Percentiles rank a stretch among this genome's conserved stretches.
These are phyloP conservation scores for Ascidia mentula DNA, from an alignment of 23 tunicate genomes.

Conservation along the genomic window DNA sequence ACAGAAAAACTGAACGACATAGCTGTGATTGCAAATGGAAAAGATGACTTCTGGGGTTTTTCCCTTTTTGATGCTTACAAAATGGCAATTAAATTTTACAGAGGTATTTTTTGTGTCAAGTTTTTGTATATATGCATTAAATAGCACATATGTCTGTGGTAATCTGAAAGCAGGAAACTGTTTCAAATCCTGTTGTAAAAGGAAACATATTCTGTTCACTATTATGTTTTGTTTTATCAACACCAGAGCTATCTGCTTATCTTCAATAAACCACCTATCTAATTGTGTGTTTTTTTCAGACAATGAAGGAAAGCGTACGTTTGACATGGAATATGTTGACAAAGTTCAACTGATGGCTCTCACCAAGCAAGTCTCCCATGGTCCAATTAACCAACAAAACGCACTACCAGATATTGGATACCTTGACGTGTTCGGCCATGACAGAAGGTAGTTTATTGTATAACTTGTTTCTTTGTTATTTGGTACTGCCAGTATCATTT, in stretches of 20 bases:
- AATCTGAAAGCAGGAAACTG: no score
- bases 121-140: background rate
- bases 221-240: no score
- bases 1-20: constrained; percentile 36
- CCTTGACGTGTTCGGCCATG: constrained; percentile 95
- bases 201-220: no score
- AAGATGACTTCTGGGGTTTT: constrained; percentile 94
- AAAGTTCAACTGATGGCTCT: constrained; percentile 88
- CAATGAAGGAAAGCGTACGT: constrained; percentile 94
- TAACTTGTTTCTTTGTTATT: no score
- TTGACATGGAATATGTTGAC: constrained; percentile 81
- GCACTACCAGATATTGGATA: constrained; percentile 86
- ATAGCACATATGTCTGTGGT: background rate
- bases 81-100: constrained; percentile 93
- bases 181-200: no score
- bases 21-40: constrained; percentile 36
- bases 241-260: no score
- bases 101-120: constrained; percentile 45
- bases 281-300: constrained; percentile 18
- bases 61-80: constrained; percentile 74
- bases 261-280: background rate
- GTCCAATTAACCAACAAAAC: constrained; percentile 77
- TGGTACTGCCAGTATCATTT: no score
- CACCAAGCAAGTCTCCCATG: constrained; percentile 94
- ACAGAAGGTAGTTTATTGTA: constrained; percentile 52